Base-by-base conservation (phyloP, 2,113 vertebrate species). In the Rhabdornis inornatus region DNA sequence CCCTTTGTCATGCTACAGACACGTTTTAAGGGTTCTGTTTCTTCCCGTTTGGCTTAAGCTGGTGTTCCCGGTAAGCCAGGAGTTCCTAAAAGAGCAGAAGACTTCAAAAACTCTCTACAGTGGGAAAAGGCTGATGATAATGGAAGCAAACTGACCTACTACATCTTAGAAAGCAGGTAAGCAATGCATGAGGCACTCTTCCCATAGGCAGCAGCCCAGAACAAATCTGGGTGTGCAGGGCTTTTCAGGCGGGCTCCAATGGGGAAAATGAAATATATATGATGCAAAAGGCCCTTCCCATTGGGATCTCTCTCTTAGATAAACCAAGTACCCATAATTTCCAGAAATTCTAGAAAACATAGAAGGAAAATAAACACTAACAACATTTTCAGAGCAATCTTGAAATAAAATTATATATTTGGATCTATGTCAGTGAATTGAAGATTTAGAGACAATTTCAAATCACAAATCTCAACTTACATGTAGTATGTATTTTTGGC, bases 51-150 rank as follows among this genome's bases (percentile, higher is more conserved):
- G 53, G 1, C 52, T 37, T 84, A 91, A 98, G 97, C 97, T 97
- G 98, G 98, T 90, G 96, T 98, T 68, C 98, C 98, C 44, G 72
- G 97, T 88, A 98, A 98, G 81, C 97, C 98, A 88, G 98, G 98
- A 85, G 89, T 91, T 72, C 98, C 98, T 31, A 94, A 97, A 74
- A 88, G 53, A 84, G 82, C 96, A 64, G 96, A 97, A 92, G 94
- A 85, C 22, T 86, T 71, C 75, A 91, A 96, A 96, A 97, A 96
- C 83, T 96, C 88, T 83, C 31, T 98, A 37, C 95, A 96, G 31
- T 98, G 98, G 98, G 95, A 97, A 86, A 97, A 96, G 40, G 96
- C 97, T n/a, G 92, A 97, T 90, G 98, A 97, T 66, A 98, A 98
- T 63, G 98, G 98, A 82, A 96, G 94, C 53, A 95, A 95, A 39